Percentiles rank a stretch among this genome's conserved stretches.
Conservation (phyloP, 37 sponge, comb jelly and placozoan genomes). For the Cliona cf. orientalis region DNA sequence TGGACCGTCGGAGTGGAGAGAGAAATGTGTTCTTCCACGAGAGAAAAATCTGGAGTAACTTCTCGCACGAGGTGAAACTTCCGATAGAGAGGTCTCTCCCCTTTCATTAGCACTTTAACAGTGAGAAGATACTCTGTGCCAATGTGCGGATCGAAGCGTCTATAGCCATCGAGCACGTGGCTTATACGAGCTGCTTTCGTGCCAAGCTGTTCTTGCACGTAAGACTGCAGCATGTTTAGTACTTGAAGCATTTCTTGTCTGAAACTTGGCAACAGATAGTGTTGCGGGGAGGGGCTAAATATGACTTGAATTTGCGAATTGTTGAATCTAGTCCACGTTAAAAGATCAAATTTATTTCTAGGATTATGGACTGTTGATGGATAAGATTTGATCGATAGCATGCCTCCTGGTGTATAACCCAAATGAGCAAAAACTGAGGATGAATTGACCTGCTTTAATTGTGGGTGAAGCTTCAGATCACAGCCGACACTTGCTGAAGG, state of each 20-base stretch:
- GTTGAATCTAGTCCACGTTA: constrained; percentile 29
- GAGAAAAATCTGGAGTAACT: background rate
- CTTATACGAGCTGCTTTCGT: background rate
- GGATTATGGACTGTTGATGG: constrained; percentile 14
- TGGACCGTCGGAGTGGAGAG: background rate
- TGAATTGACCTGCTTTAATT: background rate
- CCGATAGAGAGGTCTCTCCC: background rate
- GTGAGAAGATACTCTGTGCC: constrained; percentile 35
- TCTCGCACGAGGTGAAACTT: constrained; percentile 18
- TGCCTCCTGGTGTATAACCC: background rate
- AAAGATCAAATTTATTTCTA: constrained; percentile 20
- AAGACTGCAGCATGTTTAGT: background rate
- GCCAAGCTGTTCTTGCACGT: background rate
- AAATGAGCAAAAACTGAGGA: background rate
- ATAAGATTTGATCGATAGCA: background rate
- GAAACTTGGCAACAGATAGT: background rate
- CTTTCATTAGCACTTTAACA: constrained; percentile 3
- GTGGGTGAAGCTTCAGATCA: constrained; percentile 18
- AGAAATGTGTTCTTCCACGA: background rate
- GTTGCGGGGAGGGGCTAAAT: background rate
- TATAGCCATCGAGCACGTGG: constrained; percentile 33
- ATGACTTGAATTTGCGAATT: constrained; percentile 2
- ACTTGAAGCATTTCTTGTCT: constrained; percentile 20
- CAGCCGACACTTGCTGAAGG: constrained; percentile 13
- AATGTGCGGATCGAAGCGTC: constrained; percentile 20